Percentiles rank a stretch among this genome's conserved stretches.
These are phyloP conservation scores for Prochilodus magdalenae DNA, from an alignment of 2,113 vertebrate genomes.

Conservation along the genomic window DNA sequence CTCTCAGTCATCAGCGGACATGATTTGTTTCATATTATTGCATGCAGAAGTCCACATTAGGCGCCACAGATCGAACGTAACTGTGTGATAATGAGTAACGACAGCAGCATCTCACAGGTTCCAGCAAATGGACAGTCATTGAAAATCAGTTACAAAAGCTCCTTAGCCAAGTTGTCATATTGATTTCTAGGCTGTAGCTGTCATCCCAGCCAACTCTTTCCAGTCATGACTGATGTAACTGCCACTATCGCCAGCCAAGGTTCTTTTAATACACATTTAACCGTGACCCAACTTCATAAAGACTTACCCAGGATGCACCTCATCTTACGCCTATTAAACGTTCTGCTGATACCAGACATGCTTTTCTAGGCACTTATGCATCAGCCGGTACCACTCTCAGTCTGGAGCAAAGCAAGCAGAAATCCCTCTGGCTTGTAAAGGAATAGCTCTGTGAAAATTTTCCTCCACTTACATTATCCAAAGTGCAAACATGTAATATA, in stretches of 20 bases:
- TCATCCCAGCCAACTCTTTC: background rate
- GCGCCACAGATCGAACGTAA: background rate
- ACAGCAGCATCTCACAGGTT: background rate
- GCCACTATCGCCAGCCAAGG: background rate
- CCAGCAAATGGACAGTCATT: conserved; percentile 13
- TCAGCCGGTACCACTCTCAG: background rate
- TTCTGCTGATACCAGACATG: background rate
- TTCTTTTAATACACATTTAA: conserved; percentile 10
- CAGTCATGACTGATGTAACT: conserved; percentile 4
- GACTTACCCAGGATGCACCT: background rate
- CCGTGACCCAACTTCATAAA: background rate
- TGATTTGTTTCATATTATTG: background rate
- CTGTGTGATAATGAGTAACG: background rate
- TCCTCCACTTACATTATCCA: background rate
- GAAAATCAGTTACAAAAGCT: conserved; percentile 32
- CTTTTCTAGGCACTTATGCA: background rate
- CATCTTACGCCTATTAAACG: background rate
- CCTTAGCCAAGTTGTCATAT: conserved; percentile 30
- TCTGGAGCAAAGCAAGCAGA: background rate
- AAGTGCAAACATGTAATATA: no score
- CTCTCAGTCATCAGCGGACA: background rate
- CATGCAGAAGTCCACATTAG: background rate
- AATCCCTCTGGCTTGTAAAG: background rate
- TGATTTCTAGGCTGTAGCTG: conserved; percentile 16
- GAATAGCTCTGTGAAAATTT: background rate